Conservation (phyloP, 53 echinoderm and acorn worm species). For the Arbacia lixula region DNA sequence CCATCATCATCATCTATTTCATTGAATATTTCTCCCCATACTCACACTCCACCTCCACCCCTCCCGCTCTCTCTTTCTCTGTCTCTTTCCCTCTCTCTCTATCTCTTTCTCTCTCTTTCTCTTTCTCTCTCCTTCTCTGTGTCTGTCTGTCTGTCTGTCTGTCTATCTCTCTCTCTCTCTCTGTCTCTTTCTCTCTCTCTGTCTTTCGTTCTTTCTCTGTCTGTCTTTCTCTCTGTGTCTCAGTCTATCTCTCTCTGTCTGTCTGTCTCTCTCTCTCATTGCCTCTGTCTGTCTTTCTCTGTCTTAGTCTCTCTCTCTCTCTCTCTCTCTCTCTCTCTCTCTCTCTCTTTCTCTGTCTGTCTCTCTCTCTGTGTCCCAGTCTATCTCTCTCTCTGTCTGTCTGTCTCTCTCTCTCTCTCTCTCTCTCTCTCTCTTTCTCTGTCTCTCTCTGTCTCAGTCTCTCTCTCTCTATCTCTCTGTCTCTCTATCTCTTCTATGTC, state of each 20-base stretch:
- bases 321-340: not conserved
- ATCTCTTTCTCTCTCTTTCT: not conserved
- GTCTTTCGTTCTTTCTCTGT: not conserved
- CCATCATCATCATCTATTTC: too few species aligned
- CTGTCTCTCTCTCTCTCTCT: not conserved
- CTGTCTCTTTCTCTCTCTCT: not conserved
- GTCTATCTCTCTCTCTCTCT: not conserved
- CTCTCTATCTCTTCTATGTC: not conserved
- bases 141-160: not conserved
- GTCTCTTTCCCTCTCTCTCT: too few species aligned
- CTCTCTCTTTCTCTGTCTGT: not conserved
- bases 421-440: not conserved
- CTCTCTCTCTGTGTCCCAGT: not conserved
- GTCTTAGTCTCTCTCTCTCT: not conserved
- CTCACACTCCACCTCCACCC: too few species aligned
- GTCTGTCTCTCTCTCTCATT: not conserved
- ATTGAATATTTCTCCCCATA: too few species aligned
- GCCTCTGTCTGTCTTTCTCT: not conserved
- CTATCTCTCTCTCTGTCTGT: not conserved
- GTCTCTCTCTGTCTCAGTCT: not conserved
- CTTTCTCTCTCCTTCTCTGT: not conserved
- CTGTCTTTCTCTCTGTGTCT: not conserved
- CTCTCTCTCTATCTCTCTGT: not conserved
- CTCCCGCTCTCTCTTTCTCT: too few species aligned
- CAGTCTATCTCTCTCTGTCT: not conserved